A percentile compares a stretch with the other conserved stretches of the same genome.
Conservation (phyloP, 2,888 invertebrate species). For the Euzetes globulus region DNA sequence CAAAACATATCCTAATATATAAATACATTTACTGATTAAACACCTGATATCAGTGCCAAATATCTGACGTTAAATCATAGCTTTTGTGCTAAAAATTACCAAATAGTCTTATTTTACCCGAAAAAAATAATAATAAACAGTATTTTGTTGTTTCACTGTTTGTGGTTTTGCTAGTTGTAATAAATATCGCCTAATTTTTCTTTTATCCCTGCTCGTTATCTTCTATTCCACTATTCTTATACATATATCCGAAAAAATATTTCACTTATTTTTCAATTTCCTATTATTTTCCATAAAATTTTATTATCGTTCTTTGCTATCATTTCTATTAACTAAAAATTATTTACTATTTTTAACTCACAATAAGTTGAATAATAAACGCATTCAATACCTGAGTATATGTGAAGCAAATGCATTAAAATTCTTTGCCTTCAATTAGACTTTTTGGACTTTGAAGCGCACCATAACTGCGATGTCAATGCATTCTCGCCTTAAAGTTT, state of each 20-base stretch:
- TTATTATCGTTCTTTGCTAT: neutral
- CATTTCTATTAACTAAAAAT: neutral
- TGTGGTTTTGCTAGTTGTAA: neutral
- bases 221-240: neutral
- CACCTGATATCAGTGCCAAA: neutral
- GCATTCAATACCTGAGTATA: too few relatives aligned
- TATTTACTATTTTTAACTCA: too few relatives aligned
- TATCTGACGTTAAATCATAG: neutral
- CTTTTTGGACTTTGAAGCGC: neutral
- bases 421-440: too few relatives aligned
- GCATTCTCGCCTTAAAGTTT: neutral
- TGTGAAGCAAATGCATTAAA: too few relatives aligned
- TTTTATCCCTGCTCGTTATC: neutral
- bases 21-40: neutral
- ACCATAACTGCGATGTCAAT: slow-evolving; percentile 19
- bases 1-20: neutral
- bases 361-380: too few relatives aligned
- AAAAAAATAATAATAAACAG: neutral
- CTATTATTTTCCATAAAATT: neutral
- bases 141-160: neutral
- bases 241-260: neutral
- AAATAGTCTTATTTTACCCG: neutral
- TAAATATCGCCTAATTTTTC: neutral
- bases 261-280: neutral
- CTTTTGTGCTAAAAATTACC: slow-evolving; percentile 9